Conservation (phyloP, 1,140 invertebrate species). For the Bombyx mandarina region DNA sequence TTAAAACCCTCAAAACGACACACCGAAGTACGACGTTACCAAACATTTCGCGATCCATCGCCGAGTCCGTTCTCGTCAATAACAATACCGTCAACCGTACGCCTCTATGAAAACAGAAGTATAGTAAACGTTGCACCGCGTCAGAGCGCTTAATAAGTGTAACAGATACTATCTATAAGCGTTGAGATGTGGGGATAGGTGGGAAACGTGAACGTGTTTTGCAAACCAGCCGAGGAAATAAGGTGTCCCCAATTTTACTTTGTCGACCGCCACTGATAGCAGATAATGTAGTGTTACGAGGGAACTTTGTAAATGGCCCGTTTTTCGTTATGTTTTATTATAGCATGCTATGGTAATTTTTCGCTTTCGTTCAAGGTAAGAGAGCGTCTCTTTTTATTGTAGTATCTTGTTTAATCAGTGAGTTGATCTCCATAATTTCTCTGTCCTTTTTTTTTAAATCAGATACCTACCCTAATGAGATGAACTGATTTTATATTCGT, state of each 20-base stretch:
- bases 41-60: conserved; percentile 19
- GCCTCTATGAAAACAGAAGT: conserved; percentile 20
- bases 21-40: conserved; percentile 13
- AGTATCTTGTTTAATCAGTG: too few relatives aligned
- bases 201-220: conserved; percentile 68
- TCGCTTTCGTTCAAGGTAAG: not conserved
- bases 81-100: conserved; percentile 1
- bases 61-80: conserved; percentile 2
- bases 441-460: too few relatives aligned
- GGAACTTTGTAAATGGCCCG: conserved; percentile 34
- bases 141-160: conserved; percentile 41
- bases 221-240: conserved; percentile 63
- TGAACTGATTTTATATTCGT: too few relatives aligned
- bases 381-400: too few relatives aligned
- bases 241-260: conserved; percentile 64
- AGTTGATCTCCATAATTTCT: too few relatives aligned
- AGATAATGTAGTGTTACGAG: conserved; percentile 47
- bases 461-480: too few relatives aligned
- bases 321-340: conserved; percentile 27
- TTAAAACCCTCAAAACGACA: conserved; percentile 23
- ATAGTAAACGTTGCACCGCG: not conserved
- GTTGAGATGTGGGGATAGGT: conserved; percentile 69
- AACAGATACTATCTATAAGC: conserved; percentile 66
- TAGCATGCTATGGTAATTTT: conserved; percentile 20
- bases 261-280: conserved; percentile 49